These are phyloP conservation scores for Halcyon leucocephala DNA, from an alignment of 2,797 vertebrate species.

Conservation along the genomic window DNA sequence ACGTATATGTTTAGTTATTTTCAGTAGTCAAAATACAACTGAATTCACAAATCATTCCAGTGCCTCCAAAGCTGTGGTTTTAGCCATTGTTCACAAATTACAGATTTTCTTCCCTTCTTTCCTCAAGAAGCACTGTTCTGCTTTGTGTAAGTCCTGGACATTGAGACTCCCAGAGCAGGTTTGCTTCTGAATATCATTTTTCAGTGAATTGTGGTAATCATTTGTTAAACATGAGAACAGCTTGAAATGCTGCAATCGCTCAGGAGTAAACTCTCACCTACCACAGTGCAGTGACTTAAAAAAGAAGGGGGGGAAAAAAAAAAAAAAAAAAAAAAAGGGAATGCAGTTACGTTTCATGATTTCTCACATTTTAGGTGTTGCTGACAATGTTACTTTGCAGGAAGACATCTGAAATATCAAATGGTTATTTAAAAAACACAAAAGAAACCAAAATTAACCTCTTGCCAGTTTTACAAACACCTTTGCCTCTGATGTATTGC, in stretches of 20 bases:
- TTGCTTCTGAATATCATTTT: not conserved
- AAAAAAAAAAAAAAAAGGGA: not conserved
- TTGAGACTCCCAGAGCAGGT: not conserved
- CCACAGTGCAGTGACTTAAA: not conserved
- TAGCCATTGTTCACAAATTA: not conserved
- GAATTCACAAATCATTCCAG: not conserved
- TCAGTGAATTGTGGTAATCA: not conserved
- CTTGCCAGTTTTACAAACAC: not conserved
- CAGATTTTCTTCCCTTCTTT: not conserved
- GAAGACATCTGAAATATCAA: not conserved
- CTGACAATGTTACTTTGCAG: not conserved
- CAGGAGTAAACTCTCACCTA: not conserved
- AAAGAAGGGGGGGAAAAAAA: not conserved
- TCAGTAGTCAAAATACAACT: not conserved
- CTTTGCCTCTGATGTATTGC: not conserved
- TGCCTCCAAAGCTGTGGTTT: not conserved
- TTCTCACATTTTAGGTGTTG: not conserved
- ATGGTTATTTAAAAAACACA: not conserved
- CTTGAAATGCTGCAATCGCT: not conserved
- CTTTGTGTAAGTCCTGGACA: not conserved
- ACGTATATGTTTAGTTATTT: not conserved
- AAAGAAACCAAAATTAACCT: not conserved
- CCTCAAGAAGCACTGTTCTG: not conserved
- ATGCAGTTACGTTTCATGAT: not conserved
- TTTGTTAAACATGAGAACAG: not conserved